Evolutionary conservation across 2,888 invertebrate genomes (phyloP).

Genomic region (Eugnorisma glareosa): DNA sequence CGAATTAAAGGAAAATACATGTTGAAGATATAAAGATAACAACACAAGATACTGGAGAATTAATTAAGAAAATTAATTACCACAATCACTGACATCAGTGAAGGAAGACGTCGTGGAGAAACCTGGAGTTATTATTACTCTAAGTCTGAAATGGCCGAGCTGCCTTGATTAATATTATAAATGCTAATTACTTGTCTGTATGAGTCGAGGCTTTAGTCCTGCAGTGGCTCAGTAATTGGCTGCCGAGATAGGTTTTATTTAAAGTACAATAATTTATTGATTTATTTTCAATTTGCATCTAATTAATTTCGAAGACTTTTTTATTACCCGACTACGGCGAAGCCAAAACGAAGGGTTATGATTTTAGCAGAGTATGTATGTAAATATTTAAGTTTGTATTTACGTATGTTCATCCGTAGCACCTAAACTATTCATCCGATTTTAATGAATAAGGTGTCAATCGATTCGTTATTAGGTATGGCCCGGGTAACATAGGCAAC

Average conservation of each 20-base stretch:
- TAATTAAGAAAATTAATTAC: not conserved
- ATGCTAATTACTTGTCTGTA: not conserved
- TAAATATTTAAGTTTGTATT: no score
- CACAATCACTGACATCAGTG: not conserved
- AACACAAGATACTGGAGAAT: not conserved
- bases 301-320: no score
- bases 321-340: no score
- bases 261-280: not conserved
- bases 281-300: no score
- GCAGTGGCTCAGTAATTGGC: not conserved
- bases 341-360: no score
- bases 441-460: no score
- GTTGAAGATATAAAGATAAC: not conserved
- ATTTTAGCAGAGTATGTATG: no score
- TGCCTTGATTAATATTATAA: not conserved
- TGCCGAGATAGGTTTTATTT: not conserved
- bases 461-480: no score
- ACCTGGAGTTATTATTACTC: not conserved
- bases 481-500: no score
- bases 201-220: not conserved
- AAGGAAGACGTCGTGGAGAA: not conserved
- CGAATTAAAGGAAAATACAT: slow-evolving; percentile 24
- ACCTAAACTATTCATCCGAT: no score
- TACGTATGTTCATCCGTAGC: no score
- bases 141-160: not conserved